phyloP scores from a whole-genome alignment of 2,797 vertebrate species.

The Poecilia wingei region DNA sequence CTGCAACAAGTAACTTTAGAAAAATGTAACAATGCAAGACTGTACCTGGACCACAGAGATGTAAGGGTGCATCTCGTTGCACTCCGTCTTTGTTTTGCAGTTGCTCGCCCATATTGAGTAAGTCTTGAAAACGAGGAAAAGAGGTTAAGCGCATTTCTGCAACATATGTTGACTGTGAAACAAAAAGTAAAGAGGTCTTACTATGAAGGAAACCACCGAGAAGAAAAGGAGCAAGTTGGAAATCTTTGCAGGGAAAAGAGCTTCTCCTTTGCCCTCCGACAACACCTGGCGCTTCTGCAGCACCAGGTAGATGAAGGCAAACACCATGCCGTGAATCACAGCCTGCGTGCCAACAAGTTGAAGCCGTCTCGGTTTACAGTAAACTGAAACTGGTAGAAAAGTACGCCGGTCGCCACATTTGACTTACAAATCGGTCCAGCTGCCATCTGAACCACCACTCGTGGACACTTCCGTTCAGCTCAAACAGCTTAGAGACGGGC shows the following conservation, averaged over 20 bases:
- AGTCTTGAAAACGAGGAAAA: constrained; percentile 75
- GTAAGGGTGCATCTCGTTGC: constrained; percentile 96
- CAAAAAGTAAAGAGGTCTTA: constrained; percentile 70
- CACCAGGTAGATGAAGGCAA: constrained; percentile 94
- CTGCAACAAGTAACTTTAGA: background rate
- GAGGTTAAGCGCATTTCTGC: background rate
- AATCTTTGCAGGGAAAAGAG: constrained; percentile 89
- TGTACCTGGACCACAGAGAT: constrained; percentile 95
- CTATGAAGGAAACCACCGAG: constrained; percentile 91
- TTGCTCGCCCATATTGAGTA: constrained; percentile 98
- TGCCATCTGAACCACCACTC: constrained; percentile 99
- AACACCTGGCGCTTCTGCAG: constrained; percentile 92
- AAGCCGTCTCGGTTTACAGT: background rate
- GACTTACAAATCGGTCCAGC: constrained; percentile 95
- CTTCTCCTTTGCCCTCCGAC: constrained; percentile 92
- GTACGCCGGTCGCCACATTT: constrained; percentile 26
- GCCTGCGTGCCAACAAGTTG: constrained; percentile 76
- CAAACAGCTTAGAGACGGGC: constrained; percentile 94
- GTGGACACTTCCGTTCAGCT: constrained; percentile 91
- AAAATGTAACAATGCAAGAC: background rate
- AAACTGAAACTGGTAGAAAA: background rate
- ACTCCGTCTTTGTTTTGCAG: constrained; percentile 96
- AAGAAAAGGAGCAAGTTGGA: constrained; percentile 91
- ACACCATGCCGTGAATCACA: constrained; percentile 94
- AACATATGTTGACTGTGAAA: background rate